Evolutionary conservation across 2,888 invertebrate species (phyloP).

Genomic region (Neocrepidodera transversa): DNA sequence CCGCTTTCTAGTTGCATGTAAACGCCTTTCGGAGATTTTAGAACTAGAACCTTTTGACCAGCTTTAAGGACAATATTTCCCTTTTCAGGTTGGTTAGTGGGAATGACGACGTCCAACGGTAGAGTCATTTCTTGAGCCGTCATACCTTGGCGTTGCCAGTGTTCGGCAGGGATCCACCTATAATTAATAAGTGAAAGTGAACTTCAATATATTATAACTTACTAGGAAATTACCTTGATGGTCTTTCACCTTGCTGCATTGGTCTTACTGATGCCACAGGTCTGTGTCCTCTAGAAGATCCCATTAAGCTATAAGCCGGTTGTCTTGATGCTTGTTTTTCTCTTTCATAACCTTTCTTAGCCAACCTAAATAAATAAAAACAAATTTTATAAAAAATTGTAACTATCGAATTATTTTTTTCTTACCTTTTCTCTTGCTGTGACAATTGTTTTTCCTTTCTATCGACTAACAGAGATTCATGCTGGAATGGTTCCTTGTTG

Average conservation of each 20-base stretch:
- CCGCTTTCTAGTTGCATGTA: constrained; percentile 95
- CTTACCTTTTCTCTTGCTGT: constrained; percentile 82
- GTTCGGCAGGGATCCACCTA: constrained; percentile 87
- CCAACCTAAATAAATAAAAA: constrained; percentile 68
- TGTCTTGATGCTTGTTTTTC: constrained; percentile 81
- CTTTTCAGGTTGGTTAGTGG: constrained; percentile 88
- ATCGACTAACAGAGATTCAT: constrained; percentile 93
- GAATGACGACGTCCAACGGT: constrained; percentile 89
- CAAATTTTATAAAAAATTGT: neutral
- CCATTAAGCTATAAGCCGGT: constrained; percentile 51
- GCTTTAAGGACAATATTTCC: constrained; percentile 91
- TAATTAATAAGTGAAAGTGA: neutral
- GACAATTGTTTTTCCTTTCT: constrained; percentile 94
- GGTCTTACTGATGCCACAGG: constrained; percentile 75
- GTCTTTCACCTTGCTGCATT: constrained; percentile 69
- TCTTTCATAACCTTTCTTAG: constrained; percentile 90
- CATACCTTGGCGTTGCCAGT: constrained; percentile 93
- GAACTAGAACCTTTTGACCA: constrained; percentile 92
- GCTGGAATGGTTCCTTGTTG: constrained; percentile 90
- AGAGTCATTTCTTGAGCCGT: constrained; percentile 83
- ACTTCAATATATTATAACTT: neutral
- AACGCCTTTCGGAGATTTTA: constrained; percentile 94
- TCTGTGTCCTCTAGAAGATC: constrained; percentile 51
- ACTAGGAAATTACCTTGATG: constrained; percentile 37
- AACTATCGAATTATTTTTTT: neutral